Percentiles rank a stretch among this genome's conserved stretches.
phyloP scores from a whole-genome alignment of 2,797 vertebrate species.

The Synaphobranchus kaupii region DNA sequence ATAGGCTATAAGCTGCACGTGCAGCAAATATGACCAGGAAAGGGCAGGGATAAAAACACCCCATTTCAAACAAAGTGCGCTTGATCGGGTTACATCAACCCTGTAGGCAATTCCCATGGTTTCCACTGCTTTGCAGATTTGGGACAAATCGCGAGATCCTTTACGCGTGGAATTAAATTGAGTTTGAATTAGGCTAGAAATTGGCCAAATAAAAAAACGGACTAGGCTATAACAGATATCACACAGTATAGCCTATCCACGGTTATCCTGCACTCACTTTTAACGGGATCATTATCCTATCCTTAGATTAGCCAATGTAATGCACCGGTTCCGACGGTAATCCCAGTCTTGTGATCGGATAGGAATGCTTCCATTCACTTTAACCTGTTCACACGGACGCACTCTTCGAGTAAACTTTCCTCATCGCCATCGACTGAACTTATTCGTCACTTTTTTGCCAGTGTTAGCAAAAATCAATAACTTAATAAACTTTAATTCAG shows the following conservation, averaged over 20 bases:
- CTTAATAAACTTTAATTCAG: background rate
- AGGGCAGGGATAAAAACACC: background rate
- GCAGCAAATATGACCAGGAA: background rate
- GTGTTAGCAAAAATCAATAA: background rate
- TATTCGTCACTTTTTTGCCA: background rate
- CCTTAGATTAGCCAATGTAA: background rate
- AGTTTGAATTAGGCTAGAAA: background rate
- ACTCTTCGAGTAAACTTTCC: constrained; percentile 14
- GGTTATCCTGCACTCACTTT: background rate
- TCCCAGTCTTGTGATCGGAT: constrained; percentile 68
- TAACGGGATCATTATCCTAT: background rate
- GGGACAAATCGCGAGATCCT: background rate
- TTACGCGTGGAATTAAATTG: background rate
- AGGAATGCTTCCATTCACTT: constrained; percentile 36
- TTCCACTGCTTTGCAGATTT: background rate
- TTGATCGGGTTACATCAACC: background rate
- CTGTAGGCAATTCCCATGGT: background rate
- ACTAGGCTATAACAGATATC: background rate
- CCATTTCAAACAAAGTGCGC: background rate
- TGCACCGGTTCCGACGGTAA: constrained; percentile 52
- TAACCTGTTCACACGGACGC: background rate
- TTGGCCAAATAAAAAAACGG: background rate
- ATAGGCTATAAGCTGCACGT: background rate
- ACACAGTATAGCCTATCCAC: background rate
- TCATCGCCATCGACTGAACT: constrained; percentile 15